These are phyloP conservation scores for Apostichopus japonicus DNA, from an alignment of 35 echinoderm and acorn worm genomes.

Conservation along the genomic window DNA sequence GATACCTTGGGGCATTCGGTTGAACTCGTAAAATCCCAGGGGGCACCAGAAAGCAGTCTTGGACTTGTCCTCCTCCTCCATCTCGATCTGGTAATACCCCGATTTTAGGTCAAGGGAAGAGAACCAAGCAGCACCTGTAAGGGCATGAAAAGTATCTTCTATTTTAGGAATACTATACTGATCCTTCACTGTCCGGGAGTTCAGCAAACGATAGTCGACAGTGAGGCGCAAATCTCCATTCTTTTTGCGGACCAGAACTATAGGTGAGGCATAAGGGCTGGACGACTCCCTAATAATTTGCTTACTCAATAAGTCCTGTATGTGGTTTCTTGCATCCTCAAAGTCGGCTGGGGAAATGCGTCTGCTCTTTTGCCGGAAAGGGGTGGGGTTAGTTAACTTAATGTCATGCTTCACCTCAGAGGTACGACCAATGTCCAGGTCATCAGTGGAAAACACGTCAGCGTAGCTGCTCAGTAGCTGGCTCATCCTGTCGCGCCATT, in stretches of 20 bases:
- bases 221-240: constrained; percentile 32
- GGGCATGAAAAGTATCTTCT: no score
- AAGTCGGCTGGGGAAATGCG: constrained; percentile 67
- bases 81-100: no score
- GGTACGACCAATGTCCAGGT: constrained; percentile 71
- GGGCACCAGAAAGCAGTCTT: constrained; percentile 49
- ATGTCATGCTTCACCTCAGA: constrained; percentile 64
- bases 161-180: constrained; percentile 71
- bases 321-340: constrained; percentile 46
- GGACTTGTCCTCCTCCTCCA: constrained; percentile 3
- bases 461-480: constrained; percentile 11
- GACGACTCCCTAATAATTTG: constrained; percentile 51
- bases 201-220: constrained; percentile 62
- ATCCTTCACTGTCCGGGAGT: constrained; percentile 44
- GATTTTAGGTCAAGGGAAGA: no score
- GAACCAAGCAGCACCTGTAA: no score
- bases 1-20: no score
- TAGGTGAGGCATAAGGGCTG: constrained; percentile 47
- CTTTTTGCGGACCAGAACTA: constrained; percentile 57
- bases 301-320: constrained; percentile 58
- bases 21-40: constrained; percentile 33
- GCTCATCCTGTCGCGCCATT: constrained; percentile 2
- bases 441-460: constrained; percentile 47
- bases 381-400: constrained; percentile 54
- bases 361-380: constrained; percentile 52